Evolutionary conservation across 2,888 invertebrate genomes (phyloP).

Genomic region (Theretra japonica): DNA sequence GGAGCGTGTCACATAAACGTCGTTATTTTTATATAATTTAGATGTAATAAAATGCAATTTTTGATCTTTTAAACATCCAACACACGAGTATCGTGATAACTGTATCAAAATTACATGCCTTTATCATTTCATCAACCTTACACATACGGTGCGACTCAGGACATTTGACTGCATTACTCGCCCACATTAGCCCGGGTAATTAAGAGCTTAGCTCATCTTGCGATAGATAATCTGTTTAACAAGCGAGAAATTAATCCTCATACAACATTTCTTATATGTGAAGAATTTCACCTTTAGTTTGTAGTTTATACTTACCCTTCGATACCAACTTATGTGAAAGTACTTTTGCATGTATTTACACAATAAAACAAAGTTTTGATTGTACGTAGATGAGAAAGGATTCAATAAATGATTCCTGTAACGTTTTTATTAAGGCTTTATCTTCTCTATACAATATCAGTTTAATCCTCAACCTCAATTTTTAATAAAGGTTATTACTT

Average conservation of each 20-base stretch:
- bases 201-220: constrained; percentile 63
- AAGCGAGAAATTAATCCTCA: constrained; percentile 62
- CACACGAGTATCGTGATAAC: neutral
- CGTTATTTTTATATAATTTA: constrained; percentile 41
- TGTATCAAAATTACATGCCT: neutral
- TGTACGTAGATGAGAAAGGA: too few relatives aligned
- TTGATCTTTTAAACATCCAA: constrained; percentile 33
- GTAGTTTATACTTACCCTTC: constrained; percentile 17
- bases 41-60: constrained; percentile 36
- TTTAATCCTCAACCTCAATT: neutral
- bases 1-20: constrained; percentile 52
- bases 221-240: constrained; percentile 61
- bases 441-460: neutral
- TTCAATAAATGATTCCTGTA: too few relatives aligned
- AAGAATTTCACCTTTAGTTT: constrained; percentile 30
- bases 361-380: too few relatives aligned
- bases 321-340: neutral
- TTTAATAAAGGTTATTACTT: constrained; percentile 14
- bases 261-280: constrained; percentile 49
- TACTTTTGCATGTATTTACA: neutral
- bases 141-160: constrained; percentile 11
- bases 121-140: neutral
- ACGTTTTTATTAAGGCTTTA: too few relatives aligned
- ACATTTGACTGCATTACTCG: constrained; percentile 32
- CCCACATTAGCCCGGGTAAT: constrained; percentile 56